phyloP scores from a whole-genome alignment of 2,797 vertebrate species.

The Orestias chungarensis region DNA sequence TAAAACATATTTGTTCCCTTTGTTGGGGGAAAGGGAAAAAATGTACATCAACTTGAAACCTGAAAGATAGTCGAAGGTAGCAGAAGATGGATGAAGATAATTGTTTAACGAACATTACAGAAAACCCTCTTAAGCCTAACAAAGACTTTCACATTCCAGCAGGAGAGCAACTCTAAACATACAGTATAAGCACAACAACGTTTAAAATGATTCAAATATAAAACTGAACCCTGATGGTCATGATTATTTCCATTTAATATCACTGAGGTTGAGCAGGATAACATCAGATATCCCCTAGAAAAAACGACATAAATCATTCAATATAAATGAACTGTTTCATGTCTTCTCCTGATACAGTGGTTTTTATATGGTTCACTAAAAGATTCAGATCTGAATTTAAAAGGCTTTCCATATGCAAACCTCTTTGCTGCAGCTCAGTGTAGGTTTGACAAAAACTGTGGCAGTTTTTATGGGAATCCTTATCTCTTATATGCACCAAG shows the following conservation, averaged over 20 bases:
- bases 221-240: neutral
- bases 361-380: neutral
- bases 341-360: neutral
- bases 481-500: slow-evolving; percentile 11
- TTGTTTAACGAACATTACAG: neutral
- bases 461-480: neutral
- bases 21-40: too few species aligned
- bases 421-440: neutral
- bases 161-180: neutral
- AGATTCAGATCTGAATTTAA: neutral
- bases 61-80: neutral
- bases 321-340: neutral
- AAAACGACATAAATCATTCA: neutral
- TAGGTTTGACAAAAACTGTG: neutral
- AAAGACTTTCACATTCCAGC: neutral
- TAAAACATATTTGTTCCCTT: too few species aligned
- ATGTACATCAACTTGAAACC: neutral
- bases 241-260: neutral
- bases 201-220: neutral
- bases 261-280: neutral
- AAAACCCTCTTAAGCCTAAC: neutral
- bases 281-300: neutral
- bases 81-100: neutral
- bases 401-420: neutral
- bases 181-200: neutral